Conservation (phyloP, 2,888 invertebrate species). For the Mesochorus sp. region DNA sequence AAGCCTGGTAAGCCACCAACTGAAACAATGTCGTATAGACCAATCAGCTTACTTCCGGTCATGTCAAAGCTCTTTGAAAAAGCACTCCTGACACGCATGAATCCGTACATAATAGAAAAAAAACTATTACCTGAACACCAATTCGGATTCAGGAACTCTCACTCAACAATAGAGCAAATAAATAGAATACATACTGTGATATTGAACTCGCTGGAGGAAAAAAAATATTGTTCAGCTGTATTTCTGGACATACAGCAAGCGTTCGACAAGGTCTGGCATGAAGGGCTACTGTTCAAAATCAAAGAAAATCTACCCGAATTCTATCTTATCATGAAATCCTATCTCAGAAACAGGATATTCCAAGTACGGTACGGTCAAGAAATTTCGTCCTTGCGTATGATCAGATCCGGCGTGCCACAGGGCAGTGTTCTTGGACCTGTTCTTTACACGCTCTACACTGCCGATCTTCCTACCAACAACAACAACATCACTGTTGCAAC, state of each 20-base stretch:
- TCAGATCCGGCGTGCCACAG: too few species aligned
- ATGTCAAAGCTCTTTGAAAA: too few species aligned
- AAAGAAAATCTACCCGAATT: constrained; percentile 11
- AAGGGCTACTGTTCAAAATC: background rate
- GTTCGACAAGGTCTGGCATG: background rate
- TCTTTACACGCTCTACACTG: too few species aligned
- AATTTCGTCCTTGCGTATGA: too few species aligned
- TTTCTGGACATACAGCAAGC: background rate
- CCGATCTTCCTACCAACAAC: too few species aligned
- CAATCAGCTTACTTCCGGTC: background rate
- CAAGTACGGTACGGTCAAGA: too few species aligned
- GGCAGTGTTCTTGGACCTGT: too few species aligned
- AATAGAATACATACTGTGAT: background rate
- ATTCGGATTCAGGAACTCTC: background rate
- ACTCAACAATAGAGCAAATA: background rate
- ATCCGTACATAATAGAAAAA: background rate
- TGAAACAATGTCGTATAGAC: background rate
- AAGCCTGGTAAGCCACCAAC: constrained; percentile 2
- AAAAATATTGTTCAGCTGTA: background rate
- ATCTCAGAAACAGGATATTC: too few species aligned
- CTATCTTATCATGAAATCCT: background rate
- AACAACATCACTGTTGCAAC: too few species aligned
- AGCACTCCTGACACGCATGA: too few species aligned
- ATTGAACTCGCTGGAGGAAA: too few species aligned
- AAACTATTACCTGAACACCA: background rate